Evolutionary conservation across 64 coral and sea anemone species (phyloP).

Genomic region (Hydrozoanthus tunicans): DNA sequence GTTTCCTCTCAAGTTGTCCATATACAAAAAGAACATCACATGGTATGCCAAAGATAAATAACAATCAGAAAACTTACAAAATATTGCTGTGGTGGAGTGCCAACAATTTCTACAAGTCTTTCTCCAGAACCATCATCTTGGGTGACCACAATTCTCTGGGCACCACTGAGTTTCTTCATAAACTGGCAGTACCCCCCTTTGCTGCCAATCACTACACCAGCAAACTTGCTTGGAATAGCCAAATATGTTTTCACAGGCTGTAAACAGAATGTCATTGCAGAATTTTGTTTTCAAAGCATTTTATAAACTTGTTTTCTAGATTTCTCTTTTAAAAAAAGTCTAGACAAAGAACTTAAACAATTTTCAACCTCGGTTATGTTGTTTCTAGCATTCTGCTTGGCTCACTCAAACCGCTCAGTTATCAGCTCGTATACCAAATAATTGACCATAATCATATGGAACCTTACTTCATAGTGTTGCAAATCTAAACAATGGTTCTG

Average conservation of each 20-base stretch:
- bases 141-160: slow-evolving; percentile 61
- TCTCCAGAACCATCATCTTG: slow-evolving; percentile 67
- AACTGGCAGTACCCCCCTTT: slow-evolving; percentile 62
- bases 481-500: too few species aligned
- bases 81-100: slow-evolving; percentile 58
- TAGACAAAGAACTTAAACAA: too few species aligned
- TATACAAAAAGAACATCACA: not conserved
- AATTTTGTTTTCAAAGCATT: not conserved
- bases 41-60: not conserved
- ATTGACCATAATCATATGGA: too few species aligned
- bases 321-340: too few species aligned
- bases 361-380: too few species aligned
- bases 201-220: slow-evolving; percentile 58
- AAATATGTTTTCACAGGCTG: slow-evolving; percentile 65
- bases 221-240: slow-evolving; percentile 63
- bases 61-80: slow-evolving; percentile 35
- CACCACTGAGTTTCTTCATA: slow-evolving; percentile 62
- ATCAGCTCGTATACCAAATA: too few species aligned
- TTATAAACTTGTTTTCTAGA: too few species aligned
- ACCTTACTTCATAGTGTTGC: too few species aligned
- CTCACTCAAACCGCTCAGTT: too few species aligned
- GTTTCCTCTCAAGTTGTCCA: too few species aligned
- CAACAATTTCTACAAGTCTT: slow-evolving; percentile 69
- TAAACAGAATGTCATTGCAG: not conserved
- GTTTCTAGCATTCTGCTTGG: too few species aligned